phyloP scores from a whole-genome alignment of 2,797 vertebrate genomes.

The Balearica regulorum region DNA sequence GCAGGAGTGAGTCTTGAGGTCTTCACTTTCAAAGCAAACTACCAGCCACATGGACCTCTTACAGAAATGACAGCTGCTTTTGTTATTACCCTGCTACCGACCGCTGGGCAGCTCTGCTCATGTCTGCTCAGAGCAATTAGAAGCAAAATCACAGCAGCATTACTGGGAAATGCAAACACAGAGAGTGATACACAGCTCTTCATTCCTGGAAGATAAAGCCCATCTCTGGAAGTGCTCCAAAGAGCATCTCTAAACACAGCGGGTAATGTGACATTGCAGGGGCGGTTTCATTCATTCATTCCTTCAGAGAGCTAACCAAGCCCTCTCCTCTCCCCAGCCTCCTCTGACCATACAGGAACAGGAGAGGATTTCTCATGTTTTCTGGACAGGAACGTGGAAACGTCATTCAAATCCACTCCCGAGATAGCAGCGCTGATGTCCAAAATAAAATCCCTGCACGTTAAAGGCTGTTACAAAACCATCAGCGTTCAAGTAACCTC shows the following conservation, averaged over 20 bases:
- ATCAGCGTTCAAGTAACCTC: background rate
- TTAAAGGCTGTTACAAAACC: slow-evolving; percentile 18
- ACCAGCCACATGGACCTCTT: background rate
- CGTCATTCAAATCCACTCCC: background rate
- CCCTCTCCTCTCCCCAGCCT: background rate
- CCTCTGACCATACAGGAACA: background rate
- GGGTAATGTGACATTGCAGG: fast-evolving
- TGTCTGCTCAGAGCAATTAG: background rate
- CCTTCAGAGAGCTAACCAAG: background rate
- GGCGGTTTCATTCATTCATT: background rate
- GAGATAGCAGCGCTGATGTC: background rate
- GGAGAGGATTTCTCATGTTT: background rate
- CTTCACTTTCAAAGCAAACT: background rate
- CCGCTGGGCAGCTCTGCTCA: background rate
- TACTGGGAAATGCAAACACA: background rate
- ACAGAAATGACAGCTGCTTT: background rate
- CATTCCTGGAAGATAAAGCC: background rate
- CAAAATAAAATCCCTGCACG: background rate
- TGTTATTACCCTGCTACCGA: background rate
- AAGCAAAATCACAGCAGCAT: background rate
- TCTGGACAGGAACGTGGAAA: background rate
- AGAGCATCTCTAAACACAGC: background rate
- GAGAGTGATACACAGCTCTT: background rate
- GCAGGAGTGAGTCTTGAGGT: background rate
- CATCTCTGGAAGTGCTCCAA: background rate